Percentiles rank a stretch among this genome's conserved stretches.
These are phyloP conservation scores for Hirudinaria manillensis DNA, from an alignment of 2,888 invertebrate genomes.

Conservation along the genomic window DNA sequence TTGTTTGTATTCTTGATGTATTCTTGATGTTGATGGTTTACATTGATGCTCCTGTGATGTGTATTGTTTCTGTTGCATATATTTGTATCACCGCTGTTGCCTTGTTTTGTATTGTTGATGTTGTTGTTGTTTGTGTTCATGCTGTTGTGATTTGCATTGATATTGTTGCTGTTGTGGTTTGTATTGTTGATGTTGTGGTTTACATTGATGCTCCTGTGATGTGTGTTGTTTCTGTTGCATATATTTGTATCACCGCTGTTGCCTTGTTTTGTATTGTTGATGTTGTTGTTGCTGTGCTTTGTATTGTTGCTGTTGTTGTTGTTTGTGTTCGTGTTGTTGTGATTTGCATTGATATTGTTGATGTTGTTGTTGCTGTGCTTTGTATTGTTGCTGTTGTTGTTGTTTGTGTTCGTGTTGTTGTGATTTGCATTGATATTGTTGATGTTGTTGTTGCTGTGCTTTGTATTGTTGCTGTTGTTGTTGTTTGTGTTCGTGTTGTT, in stretches of 20 bases:
- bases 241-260: too few relatives aligned
- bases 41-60: background rate
- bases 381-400: background rate
- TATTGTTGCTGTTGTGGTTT: background rate
- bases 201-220: too few relatives aligned
- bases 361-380: background rate
- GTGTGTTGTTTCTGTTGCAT: too few relatives aligned
- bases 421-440: background rate
- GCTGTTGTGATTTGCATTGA: background rate
- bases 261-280: background rate
- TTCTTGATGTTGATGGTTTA: background rate
- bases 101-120: too few relatives aligned
- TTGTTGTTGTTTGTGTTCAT: background rate
- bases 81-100: too few relatives aligned
- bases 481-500: background rate
- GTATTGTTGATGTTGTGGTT: background rate
- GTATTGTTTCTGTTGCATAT: background rate
- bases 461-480: too few relatives aligned
- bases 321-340: background rate
- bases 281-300: too few relatives aligned
- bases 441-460: too few relatives aligned
- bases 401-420: background rate
- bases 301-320: too few relatives aligned
- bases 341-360: background rate
- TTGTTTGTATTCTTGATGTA: background rate